A percentile compares a stretch with the other conserved stretches of the same genome.
These are phyloP conservation scores for Sturmia bella DNA, from an alignment of 2,888 invertebrate species.

Conservation along the genomic window DNA sequence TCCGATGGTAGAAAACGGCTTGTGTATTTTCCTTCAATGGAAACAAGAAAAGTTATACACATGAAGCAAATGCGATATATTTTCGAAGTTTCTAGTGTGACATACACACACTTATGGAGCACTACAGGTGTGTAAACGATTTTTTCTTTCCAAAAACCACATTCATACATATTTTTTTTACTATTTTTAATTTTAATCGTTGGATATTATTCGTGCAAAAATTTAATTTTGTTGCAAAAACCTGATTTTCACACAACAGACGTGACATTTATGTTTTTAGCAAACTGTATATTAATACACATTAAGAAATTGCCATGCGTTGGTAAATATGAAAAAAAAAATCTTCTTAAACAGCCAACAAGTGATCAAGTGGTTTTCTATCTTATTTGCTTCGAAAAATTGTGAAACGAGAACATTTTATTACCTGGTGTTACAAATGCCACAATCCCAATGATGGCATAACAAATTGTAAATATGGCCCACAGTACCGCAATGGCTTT, in stretches of 20 bases:
- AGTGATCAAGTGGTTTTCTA: neutral
- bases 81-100: too few relatives aligned
- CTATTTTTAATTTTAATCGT: neutral
- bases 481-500: constrained; percentile 98
- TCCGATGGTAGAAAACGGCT: too few relatives aligned
- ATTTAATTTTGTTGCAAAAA: constrained; percentile 12
- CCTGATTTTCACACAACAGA: constrained; percentile 24
- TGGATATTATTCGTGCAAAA: constrained; percentile 16
- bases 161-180: neutral
- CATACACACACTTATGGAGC: too few relatives aligned
- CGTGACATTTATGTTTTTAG: constrained; percentile 40
- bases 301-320: neutral
- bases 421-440: constrained; percentile 93
- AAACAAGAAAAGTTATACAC: too few relatives aligned
- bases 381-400: neutral
- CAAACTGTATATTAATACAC: neutral
- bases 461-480: constrained; percentile 98
- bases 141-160: too few relatives aligned
- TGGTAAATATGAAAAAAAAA: constrained; percentile 24
- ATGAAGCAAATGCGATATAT: too few relatives aligned
- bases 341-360: constrained; percentile 13
- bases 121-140: too few relatives aligned
- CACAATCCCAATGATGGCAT: constrained; percentile 96
- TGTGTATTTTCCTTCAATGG: too few relatives aligned
- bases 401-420: constrained; percentile 61